Evolutionary conservation across 2,797 vertebrate genomes (phyloP).

Genomic region (Staurois parvus): DNA sequence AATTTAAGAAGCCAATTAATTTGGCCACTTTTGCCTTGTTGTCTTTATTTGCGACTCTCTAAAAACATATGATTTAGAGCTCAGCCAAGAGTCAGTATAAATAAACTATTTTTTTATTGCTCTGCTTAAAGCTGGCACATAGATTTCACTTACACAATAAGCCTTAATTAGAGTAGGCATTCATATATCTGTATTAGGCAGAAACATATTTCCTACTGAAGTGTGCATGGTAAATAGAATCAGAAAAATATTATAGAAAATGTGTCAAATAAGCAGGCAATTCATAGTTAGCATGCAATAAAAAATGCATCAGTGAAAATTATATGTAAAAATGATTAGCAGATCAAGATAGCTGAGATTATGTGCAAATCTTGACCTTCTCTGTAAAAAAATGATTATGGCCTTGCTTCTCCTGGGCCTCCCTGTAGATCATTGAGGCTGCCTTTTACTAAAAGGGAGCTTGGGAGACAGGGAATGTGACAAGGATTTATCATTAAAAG

Average conservation of each 20-base stretch:
- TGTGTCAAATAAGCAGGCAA: neutral
- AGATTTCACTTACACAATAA: slow-evolving; percentile 25
- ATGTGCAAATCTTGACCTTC: no score
- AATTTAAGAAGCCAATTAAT: slow-evolving; percentile 51
- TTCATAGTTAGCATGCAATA: neutral
- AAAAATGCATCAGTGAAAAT: neutral
- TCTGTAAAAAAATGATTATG: no score
- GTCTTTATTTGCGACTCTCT: slow-evolving; percentile 45
- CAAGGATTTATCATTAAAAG: no score
- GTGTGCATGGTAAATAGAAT: neutral
- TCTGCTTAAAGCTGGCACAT: slow-evolving; percentile 27
- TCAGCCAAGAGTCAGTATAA: slow-evolving; percentile 15
- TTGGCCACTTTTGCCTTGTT: slow-evolving; percentile 23
- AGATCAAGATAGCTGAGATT: neutral
- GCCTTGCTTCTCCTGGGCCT: neutral
- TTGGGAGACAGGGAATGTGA: no score
- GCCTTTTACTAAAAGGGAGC: no score
- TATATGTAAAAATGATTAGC: neutral
- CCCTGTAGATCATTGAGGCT: no score
- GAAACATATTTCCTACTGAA: slow-evolving; percentile 11
- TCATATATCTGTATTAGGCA: slow-evolving; percentile 17
- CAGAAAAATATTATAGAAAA: neutral
- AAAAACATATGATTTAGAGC: slow-evolving; percentile 34
- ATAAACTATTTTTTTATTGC: slow-evolving; percentile 37
- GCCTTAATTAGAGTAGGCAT: slow-evolving; percentile 33